Evolutionary conservation across 2,113 vertebrate species (phyloP), one percentile per base, ranked within the genome.

Genomic region (Salvelinus alpinus): DNA sequence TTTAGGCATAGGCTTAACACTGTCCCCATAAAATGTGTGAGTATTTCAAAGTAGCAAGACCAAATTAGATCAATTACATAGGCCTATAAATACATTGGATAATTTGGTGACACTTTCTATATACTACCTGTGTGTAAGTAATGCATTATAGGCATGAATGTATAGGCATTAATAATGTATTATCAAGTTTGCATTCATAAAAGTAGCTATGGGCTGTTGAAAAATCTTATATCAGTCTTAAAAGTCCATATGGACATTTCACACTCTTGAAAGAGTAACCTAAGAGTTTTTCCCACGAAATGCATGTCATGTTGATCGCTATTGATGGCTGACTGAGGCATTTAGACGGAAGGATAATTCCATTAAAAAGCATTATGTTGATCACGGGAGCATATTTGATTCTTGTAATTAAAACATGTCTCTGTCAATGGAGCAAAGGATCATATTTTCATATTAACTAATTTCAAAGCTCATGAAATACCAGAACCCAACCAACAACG

Each of bases 321-420:
- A 65, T 31, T 16, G 64, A 25, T 16, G 64, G 12, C 27, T 65
- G 11, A 65, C 29, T 65, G 25, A 29, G 25, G 64, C 13, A 57
- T 57, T 29, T 27, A 65, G 64, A 29, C 31, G 13, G 64, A 31
- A 31, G 22, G 13, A 14, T 65, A 14, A 65, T 29, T 65, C 13
- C 12, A 31, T 65, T 65, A 65, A 16, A 27, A 65, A 65, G 13
- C 64, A 25, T 65, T 65, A 9, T 3, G 4, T n/a, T 65, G 64
- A 65, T 27, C 64, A 65, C 2, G 13, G 25, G 64, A 13, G 64
- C 51, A 20, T 65, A 27, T 65, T 65, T 65, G 74, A 51, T 14
- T 86, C 85, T 90, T 88, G 85, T 90, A 85, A 85, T 86, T 86
- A 84, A 80, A 47, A 62, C 16, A 47, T 38, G 29, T 25, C 38